Conservation (phyloP, 1,140 invertebrate species). For the Triops longicaudatus region DNA sequence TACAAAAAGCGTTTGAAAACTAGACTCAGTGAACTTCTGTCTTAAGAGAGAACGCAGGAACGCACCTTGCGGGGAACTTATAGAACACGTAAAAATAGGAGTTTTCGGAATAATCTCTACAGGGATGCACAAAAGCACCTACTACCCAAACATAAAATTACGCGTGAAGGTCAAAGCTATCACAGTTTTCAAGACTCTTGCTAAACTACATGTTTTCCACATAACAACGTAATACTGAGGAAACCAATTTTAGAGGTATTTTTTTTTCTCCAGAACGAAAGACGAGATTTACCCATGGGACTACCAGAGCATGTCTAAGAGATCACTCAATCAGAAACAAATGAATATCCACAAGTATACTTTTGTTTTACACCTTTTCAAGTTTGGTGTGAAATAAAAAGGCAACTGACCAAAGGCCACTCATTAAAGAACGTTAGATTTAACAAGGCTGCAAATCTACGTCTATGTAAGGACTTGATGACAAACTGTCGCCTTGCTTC, state of each 20-base stretch:
- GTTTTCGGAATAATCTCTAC: background rate
- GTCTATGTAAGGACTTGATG: constrained; percentile 29
- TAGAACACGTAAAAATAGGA: background rate
- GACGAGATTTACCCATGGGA: background rate
- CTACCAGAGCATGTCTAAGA: background rate
- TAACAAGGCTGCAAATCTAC: constrained; percentile 28
- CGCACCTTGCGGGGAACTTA: background rate
- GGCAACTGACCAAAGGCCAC: background rate
- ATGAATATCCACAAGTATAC: background rate
- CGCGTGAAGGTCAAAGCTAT: background rate
- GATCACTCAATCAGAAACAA: background rate
- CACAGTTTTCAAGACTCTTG: background rate
- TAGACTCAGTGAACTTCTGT: background rate
- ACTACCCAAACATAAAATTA: background rate
- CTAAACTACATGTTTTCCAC: background rate
- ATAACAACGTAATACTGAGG: background rate
- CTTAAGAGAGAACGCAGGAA: background rate
- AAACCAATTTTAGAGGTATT: background rate
- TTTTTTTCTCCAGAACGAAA: background rate
- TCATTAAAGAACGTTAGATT: background rate
- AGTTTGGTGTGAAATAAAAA: background rate
- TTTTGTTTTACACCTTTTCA: background rate
- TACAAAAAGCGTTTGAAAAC: constrained; percentile 3
- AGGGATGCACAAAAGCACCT: background rate
- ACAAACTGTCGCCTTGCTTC: constrained; percentile 25